Conservation (phyloP, 2,888 invertebrate species). For the Standfussiana lucernea region DNA sequence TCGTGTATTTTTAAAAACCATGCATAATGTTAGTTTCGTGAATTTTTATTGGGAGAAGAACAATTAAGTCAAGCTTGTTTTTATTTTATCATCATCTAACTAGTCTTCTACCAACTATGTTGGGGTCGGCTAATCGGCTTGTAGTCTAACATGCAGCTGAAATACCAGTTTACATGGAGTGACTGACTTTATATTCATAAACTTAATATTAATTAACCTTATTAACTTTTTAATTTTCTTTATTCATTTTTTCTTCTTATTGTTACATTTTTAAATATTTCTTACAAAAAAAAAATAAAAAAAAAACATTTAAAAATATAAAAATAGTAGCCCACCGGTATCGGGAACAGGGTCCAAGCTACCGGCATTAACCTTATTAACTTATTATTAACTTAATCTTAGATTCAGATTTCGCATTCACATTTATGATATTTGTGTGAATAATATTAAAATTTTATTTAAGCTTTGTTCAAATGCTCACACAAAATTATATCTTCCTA, state of each 20-base stretch:
- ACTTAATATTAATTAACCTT: too few relatives aligned
- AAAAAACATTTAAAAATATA: too few relatives aligned
- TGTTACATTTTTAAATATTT: too few relatives aligned
- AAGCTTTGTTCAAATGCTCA: background rate
- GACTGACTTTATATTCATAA: background rate
- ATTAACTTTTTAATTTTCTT: too few relatives aligned
- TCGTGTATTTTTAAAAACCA: background rate
- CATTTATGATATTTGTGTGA: background rate
- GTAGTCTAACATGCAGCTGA: background rate
- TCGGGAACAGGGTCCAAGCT: too few relatives aligned
- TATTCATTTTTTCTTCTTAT: too few relatives aligned
- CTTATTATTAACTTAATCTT: too few relatives aligned
- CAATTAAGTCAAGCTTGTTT: background rate
- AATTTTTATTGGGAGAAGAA: background rate
- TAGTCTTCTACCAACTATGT: background rate
- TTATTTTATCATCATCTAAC: background rate
- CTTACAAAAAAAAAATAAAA: too few relatives aligned
- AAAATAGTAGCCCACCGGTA: too few relatives aligned
- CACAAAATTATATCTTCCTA: conserved; percentile 1
- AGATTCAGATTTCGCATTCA: background rate
- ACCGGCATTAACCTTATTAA: too few relatives aligned
- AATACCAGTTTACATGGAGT: background rate
- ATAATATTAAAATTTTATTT: background rate
- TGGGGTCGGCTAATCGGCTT: background rate
- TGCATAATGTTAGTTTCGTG: background rate